Base-by-base conservation (phyloP, 2,888 invertebrate species). In the Physocephala rufipes region DNA sequence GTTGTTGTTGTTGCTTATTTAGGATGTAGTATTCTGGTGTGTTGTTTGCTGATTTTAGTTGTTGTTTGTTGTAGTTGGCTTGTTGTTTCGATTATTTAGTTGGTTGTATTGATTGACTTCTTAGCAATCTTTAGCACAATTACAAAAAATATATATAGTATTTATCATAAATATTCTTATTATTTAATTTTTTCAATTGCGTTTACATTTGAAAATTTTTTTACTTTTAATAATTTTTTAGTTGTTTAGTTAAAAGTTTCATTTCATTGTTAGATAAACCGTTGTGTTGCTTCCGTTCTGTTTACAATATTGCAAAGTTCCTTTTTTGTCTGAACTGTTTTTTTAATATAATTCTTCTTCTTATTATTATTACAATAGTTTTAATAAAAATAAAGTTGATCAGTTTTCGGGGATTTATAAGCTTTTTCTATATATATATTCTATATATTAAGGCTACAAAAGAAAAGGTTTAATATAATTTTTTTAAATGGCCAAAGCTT, bases 401-500 rank as follows among this genome's bases (percentile, higher is more conserved):
- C 67, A 28, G 2, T 43, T 65, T 74, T 73, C 36, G 65, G 59
- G 65, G 62, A 64, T 73, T 67, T 66, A 21, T 67, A 66, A 45
- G 72, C 68, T 36, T 71, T 73, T 70, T 72, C 64, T 64, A 59
- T 71, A 70, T 74, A 74, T 71, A 47, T 71, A 74, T 53, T 36
- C 65, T 62, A 61, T 49, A 59, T 21, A 30, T 36, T 67, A 67
- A 47, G 19, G 36, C 36, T 36, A 36, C 5, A 36, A 36, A 36
- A 36, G 9, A 36, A 36, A 7, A 36, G 9, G 9, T 36, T 36
- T 36, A 7, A 36, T 45, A 58, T 45, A 16, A n/a, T n/a, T n/a
- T n/a, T 65, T 65, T 61, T 74, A 76, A 76, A 79, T 84, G 84
- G 84, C 84, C 81, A 84, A 84, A 84, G 84, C 84, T 84, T 84